A percentile compares a stretch with the other conserved stretches of the same genome.
These are phyloP conservation scores for Eupeodes latifasciatus DNA, from an alignment of 2,888 invertebrate genomes.

Conservation along the genomic window DNA sequence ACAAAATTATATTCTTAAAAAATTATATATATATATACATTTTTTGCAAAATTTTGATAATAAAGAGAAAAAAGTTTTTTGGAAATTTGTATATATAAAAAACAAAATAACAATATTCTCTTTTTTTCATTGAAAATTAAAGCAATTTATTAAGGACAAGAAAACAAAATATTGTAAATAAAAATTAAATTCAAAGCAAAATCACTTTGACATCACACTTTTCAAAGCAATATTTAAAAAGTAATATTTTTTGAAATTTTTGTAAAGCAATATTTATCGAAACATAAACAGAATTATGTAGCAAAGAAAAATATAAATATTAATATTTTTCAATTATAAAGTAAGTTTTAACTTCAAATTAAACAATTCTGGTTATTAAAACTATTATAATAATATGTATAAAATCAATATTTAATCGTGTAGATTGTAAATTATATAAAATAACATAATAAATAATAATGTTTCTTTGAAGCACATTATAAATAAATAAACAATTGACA, in stretches of 20 bases:
- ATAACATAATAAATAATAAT: slow-evolving; percentile 5
- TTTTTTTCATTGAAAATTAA: slow-evolving; percentile 37
- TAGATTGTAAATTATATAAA: slow-evolving; percentile 52
- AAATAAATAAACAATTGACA: slow-evolving; percentile 10
- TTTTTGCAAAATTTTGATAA: slow-evolving; percentile 58
- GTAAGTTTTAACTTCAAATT: slow-evolving; percentile 22
- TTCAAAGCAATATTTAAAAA: slow-evolving; percentile 75
- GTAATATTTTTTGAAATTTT: slow-evolving; percentile 78
- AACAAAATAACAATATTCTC: slow-evolving; percentile 32
- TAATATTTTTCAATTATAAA: slow-evolving; percentile 36
- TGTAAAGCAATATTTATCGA: slow-evolving; percentile 77
- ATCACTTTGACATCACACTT: slow-evolving; percentile 66
- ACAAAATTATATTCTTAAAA: slow-evolving; percentile 41
- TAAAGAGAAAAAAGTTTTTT: slow-evolving; percentile 47
- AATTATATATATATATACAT: slow-evolving; percentile 43
- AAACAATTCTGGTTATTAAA: slow-evolving; percentile 48
- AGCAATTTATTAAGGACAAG: slow-evolving; percentile 3
- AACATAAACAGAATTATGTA: slow-evolving; percentile 35
- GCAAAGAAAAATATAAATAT: slow-evolving; percentile 16
- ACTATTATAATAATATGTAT: slow-evolving; percentile 10
- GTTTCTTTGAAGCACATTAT: slow-evolving; percentile 53
- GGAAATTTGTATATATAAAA: slow-evolving; percentile 56
- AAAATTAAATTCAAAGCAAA: slow-evolving; percentile 42
- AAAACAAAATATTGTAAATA: slow-evolving; percentile 56
- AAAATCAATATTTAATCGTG: slow-evolving; percentile 34